Percentiles rank a stretch among this genome's conserved stretches.
phyloP scores from a whole-genome alignment of 2,113 vertebrate genomes.

The Marmota flaviventris region DNA sequence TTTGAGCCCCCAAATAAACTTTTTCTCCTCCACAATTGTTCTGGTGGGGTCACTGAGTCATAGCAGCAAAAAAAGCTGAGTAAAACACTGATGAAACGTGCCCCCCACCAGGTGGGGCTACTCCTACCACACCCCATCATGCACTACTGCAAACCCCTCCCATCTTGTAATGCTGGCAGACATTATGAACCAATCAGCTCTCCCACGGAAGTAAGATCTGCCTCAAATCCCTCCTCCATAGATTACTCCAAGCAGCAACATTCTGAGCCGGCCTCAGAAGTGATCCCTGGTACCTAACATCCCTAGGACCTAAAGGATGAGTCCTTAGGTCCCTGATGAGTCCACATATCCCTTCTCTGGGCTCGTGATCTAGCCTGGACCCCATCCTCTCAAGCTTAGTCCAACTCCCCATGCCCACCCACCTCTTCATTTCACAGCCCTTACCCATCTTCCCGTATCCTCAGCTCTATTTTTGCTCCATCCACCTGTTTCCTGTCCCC shows the following conservation, averaged over 20 bases:
- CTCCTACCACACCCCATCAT: fast-evolving
- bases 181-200: background rate
- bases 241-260: background rate
- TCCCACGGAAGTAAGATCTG: background rate
- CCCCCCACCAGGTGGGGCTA: background rate
- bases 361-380: background rate
- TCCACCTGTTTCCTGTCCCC: conserved; percentile 66
- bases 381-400: background rate
- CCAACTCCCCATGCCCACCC: background rate
- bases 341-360: background rate
- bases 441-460: background rate
- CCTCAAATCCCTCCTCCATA: background rate
- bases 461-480: conserved; percentile 14
- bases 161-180: background rate
- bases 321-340: no score
- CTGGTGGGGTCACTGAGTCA: no score
- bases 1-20: no score
- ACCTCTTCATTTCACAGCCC: background rate
- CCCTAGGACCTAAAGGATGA: background rate
- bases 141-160: background rate
- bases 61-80: no score
- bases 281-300: background rate
- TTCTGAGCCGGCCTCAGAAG: background rate
- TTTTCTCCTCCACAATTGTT: no score
- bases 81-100: background rate